A percentile compares a stretch with the other conserved stretches of the same genome.
These are phyloP conservation scores for Myotis davidii DNA, from an alignment of 2,113 vertebrate species.

Conservation along the genomic window DNA sequence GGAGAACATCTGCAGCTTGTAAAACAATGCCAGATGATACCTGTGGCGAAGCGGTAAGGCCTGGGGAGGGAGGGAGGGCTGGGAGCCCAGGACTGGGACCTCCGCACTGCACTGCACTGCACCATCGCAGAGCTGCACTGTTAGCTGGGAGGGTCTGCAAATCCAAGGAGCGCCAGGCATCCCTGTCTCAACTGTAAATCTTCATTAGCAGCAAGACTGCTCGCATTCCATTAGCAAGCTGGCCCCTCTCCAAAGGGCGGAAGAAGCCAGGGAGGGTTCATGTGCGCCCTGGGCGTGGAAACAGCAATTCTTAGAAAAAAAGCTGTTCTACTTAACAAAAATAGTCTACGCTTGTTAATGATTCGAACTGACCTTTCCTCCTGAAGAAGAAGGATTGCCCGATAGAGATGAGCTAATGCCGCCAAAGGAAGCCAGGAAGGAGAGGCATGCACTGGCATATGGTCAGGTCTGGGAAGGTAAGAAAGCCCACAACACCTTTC, in stretches of 20 bases:
- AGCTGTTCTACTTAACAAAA: conserved; percentile 14
- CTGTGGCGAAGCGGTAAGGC: neutral
- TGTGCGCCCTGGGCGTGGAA: neutral
- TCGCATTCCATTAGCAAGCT: conserved; percentile 41
- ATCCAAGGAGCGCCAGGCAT: neutral
- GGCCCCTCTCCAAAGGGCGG: conserved; percentile 52
- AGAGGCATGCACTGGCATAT: neutral
- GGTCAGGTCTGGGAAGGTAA: neutral
- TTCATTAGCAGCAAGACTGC: neutral
- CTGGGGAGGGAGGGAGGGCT: neutral
- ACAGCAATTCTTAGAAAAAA: conserved; percentile 33
- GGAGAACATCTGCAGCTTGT: conserved; percentile 58
- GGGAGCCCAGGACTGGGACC: neutral
- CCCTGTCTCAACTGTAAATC: conserved; percentile 16
- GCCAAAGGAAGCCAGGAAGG: neutral
- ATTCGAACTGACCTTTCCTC: neutral
- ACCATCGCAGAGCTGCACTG: neutral
- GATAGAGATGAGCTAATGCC: fast-evolving
- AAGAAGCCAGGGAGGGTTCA: conserved; percentile 22
- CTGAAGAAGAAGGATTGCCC: neutral
- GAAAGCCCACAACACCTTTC: neutral
- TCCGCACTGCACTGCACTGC: neutral
- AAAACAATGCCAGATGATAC: conserved; percentile 41
- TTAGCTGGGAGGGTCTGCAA: conserved; percentile 16
- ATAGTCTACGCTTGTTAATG: neutral